Base-by-base conservation (phyloP, 2,888 invertebrate species). In the Drosophila fulvimacula region DNA sequence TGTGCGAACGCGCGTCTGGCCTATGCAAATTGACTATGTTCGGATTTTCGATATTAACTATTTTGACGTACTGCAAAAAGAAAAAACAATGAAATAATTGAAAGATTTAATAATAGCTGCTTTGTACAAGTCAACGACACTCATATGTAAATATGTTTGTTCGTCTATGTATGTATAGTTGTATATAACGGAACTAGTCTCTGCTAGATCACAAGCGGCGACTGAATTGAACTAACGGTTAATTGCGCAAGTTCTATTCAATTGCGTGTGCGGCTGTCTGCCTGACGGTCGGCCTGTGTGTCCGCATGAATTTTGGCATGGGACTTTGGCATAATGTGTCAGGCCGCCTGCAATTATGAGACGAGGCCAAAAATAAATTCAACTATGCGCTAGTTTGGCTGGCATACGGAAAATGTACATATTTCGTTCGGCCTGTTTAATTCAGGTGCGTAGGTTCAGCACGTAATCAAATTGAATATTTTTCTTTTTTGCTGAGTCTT, bases 321-420 rank as follows among this genome's bases (percentile, higher is more conserved):
- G 51, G 52, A 30, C 59, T 57, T 57, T 59, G 61, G 56, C 70
- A 73, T 69, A 65, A 86, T 61, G 62, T 67, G 63, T 42, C 74
- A 71, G 60, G 61, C 67, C 73, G 89, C 77, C 74, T 89, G 85
- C 82, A 85, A 85, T 85, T 85, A 85, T 85, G 88, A 89, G 78
- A 89, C 77, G 70, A 60, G 66, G 82, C 89, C 89, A 85, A 85
- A 85, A 85, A 89, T 85, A 85, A 89, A 83, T 72, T 62, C 69
- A 60, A 88, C 71, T 73, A 73, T 83, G 81, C 84, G 84, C 87
- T 76, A 67, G 79, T 77, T 77, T 74, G 57, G 39, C 61, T 74
- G 60, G 42, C 73, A 44, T 36, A 48, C 15, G 48, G 42, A n/a
- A 46, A 21, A 53, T 48, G 19, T 15, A n/a, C n/a, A n/a, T n/a